phyloP scores from a whole-genome alignment of 2,113 vertebrate genomes.

The Otocyon megalotis region DNA sequence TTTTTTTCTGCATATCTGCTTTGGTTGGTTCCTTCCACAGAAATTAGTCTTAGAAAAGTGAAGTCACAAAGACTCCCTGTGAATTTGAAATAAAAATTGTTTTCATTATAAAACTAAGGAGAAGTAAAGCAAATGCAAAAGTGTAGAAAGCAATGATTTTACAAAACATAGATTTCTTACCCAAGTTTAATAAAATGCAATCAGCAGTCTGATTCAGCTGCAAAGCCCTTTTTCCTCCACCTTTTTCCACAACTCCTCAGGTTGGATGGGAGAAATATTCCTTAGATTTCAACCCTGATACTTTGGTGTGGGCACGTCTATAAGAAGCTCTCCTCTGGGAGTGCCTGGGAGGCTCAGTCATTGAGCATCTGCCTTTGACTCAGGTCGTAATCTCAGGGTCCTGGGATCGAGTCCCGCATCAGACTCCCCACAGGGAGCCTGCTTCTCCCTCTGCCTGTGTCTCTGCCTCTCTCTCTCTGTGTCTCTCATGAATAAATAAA shows the following conservation, averaged over 20 bases:
- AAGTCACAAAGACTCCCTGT: not conserved
- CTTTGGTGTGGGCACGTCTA: not conserved
- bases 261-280: not conserved
- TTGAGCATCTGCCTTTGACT: no score
- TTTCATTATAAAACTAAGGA: slow-evolving; percentile 12
- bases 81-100: not conserved
- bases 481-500: no score
- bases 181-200: not conserved
- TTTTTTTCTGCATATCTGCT: not conserved
- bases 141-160: not conserved
- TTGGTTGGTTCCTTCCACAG: not conserved
- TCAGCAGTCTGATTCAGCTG: not conserved
- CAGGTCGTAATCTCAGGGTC: no score
- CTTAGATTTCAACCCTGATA: not conserved
- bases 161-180: not conserved
- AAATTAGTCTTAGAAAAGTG: slow-evolving; percentile 10
- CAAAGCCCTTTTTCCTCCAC: not conserved
- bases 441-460: no score
- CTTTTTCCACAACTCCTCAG: not conserved
- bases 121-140: slow-evolving; percentile 13
- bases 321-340: not conserved
- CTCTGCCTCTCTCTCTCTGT: no score
- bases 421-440: no score
- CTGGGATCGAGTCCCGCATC: no score
- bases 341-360: no score